Evolutionary conservation across 2,888 invertebrate species (phyloP).

Genomic region (Euproctis similis): DNA sequence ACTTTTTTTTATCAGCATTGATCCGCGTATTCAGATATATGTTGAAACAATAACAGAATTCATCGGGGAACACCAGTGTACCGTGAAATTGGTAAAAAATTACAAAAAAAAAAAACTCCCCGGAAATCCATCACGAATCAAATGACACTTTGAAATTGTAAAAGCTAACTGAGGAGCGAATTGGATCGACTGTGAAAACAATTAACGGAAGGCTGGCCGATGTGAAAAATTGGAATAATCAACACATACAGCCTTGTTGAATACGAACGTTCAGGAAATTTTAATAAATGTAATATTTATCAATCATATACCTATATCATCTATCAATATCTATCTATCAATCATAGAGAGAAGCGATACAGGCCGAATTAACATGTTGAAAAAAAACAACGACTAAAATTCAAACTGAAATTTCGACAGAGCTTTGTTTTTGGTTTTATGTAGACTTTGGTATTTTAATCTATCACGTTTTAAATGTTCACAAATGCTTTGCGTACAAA

Average conservation of each 20-base stretch:
- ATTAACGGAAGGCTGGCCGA: constrained; percentile 53
- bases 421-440: constrained; percentile 12
- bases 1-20: constrained; percentile 21
- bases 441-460: constrained; percentile 7
- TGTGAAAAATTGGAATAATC: constrained; percentile 66
- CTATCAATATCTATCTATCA: no score
- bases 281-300: constrained; percentile 55
- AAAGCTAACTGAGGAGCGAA: constrained; percentile 67
- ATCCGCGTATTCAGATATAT: constrained; percentile 26
- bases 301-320: no score
- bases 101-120: no score
- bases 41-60: constrained; percentile 52
- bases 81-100: constrained; percentile 72
- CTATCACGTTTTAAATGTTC: constrained; percentile 5
- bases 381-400: constrained; percentile 22
- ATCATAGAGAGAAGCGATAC: constrained; percentile 16
- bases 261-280: constrained; percentile 43
- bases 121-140: constrained; percentile 70
- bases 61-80: constrained; percentile 45
- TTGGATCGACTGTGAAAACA: constrained; percentile 63
- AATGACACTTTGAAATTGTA: constrained; percentile 72
- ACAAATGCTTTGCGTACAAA: no score
- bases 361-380: constrained; percentile 30
- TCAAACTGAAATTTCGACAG: constrained; percentile 8
- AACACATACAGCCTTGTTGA: constrained; percentile 43